Evolutionary conservation across 2,113 vertebrate genomes (phyloP).

Genomic region (Talpa occidentalis): DNA sequence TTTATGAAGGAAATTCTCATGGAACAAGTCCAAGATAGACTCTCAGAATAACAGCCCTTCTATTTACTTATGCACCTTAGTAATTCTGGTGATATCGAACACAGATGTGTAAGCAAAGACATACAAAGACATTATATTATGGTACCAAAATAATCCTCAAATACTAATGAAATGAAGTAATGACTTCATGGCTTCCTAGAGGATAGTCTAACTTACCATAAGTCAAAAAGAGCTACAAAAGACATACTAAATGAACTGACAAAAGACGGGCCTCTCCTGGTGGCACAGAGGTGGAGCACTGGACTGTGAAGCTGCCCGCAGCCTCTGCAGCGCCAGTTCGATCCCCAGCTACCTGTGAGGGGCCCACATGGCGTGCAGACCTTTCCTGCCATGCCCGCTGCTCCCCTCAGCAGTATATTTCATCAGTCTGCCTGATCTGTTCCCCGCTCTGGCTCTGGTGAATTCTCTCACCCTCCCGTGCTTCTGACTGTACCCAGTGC

Average conservation of each 20-base stretch:
- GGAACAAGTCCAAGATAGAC: neutral
- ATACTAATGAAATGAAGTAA: slow-evolving; percentile 24
- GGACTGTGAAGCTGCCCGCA: too few species aligned
- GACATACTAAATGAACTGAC: neutral
- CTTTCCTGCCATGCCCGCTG: too few species aligned
- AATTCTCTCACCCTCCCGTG: too few species aligned
- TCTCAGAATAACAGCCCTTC: neutral
- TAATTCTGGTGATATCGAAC: slow-evolving; percentile 19
- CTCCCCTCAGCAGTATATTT: too few species aligned
- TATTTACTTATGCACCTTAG: slow-evolving; percentile 14
- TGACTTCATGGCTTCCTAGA: neutral
- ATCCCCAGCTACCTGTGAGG: too few species aligned
- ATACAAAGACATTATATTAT: slow-evolving; percentile 7
- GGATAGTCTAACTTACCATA: neutral
- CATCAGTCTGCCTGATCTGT: too few species aligned
- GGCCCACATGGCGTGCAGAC: too few species aligned
- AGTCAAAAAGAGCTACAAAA: slow-evolving; percentile 17
- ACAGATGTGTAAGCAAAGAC: neutral
- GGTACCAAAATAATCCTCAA: slow-evolving; percentile 22
- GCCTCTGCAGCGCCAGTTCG: too few species aligned
- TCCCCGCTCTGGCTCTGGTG: too few species aligned
- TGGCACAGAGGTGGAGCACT: too few species aligned
- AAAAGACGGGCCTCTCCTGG: too few species aligned
- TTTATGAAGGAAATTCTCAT: neutral
- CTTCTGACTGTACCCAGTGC: too few species aligned